These are phyloP conservation scores for Melangyna quadrimaculata DNA, from an alignment of 2,888 invertebrate genomes.

Conservation along the genomic window DNA sequence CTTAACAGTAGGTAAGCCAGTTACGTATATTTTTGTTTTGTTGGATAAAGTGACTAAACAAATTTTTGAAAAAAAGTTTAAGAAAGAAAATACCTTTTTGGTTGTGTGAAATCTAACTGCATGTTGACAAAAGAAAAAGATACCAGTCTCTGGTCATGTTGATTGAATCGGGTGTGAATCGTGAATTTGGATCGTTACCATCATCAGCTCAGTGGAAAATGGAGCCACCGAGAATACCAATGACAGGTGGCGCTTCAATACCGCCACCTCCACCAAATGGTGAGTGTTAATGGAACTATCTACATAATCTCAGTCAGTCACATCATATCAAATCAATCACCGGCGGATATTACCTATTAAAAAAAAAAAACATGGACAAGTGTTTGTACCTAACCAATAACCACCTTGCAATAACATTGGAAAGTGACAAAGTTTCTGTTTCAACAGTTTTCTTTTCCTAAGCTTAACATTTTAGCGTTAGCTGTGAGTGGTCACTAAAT, in stretches of 20 bases:
- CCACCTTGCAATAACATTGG: no score
- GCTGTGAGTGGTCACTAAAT: no score
- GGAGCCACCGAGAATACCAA: conserved; percentile 79
- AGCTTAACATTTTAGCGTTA: no score
- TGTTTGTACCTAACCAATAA: no score
- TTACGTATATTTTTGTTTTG: conserved; percentile 18
- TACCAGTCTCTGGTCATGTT: conserved; percentile 83
- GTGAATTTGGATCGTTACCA: conserved; percentile 80
- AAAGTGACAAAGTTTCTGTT: no score
- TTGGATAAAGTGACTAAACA: conserved; percentile 42
- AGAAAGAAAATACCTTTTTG: conserved; percentile 5
- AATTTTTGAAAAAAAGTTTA: neutral
- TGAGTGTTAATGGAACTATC: conserved; percentile 73
- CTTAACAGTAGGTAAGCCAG: conserved; percentile 9
- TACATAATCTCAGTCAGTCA: neutral
- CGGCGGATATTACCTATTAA: conserved; percentile 19
- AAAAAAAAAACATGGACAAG: neutral
- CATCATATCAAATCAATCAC: conserved; percentile 9
- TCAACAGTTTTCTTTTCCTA: no score
- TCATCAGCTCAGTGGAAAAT: conserved; percentile 80
- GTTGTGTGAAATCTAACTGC: conserved; percentile 54
- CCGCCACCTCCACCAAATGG: conserved; percentile 77
- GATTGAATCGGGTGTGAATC: conserved; percentile 81
- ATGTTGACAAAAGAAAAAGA: conserved; percentile 62
- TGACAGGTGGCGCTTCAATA: conserved; percentile 74